Base-by-base conservation (phyloP, 2,113 vertebrate genomes). In the Rallus limicola region DNA sequence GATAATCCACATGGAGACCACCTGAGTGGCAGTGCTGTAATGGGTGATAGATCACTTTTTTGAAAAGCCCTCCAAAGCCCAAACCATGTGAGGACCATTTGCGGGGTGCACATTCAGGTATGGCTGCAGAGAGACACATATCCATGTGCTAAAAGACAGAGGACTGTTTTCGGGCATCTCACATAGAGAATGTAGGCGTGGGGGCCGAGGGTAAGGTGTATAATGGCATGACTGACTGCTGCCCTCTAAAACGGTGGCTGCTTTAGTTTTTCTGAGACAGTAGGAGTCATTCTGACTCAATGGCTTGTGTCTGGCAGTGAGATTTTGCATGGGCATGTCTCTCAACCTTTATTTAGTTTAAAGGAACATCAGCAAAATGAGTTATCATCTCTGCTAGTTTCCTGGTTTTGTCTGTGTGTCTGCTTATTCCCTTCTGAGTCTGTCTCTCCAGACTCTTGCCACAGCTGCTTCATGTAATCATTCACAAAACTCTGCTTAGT, bases 211-310 rank as follows among this genome's bases (percentile, higher is more conserved):
- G 15, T 1, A 3, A 31, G 31, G 24, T 38, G 13, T 5, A 1
- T 4, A 15, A 53, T 0, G 4, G 24, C 3, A 1, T 12, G 18
- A 16, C 1, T 59, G 34, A 24, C 5, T 63, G 69, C 40, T 70
- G 28, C 55, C 12, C 33, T 59, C 77, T 40, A 10, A 25, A n/a
- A 31, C 21, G 18, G 24, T 31, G 42, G 16, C 25, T 58, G 8
- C 64, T 62, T 50, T 55, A 11, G 40, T 59, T 21, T 70, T 81
- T 82, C 56, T 87, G 40, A 36, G 85, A 42, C n/a, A 50, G 2
- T 2, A 81, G 64, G 6, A 46, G 16, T 74, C 2, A 18, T 69
- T 86, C 69, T 42, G 34, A 46, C 23, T 17, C 15, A 33, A 33
- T 10, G 19, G 7, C 42, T 78, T 77, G 24, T 5, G 6, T 34